Percentiles rank a stretch among this genome's conserved stretches.
Evolutionary conservation across 2,113 vertebrate species (phyloP).

Genomic region (Ascaphus truei): DNA sequence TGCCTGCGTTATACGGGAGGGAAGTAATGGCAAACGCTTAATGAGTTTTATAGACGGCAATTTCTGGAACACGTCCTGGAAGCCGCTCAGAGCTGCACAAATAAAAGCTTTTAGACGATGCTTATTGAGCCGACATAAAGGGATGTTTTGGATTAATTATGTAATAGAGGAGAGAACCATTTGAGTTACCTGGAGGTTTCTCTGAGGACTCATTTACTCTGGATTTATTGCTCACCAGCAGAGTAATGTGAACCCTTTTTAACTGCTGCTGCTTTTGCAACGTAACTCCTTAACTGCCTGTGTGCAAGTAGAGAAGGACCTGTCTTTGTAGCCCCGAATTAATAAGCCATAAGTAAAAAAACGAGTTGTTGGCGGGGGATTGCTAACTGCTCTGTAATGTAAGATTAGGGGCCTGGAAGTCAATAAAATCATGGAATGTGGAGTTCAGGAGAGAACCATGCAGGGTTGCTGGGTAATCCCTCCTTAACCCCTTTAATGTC

Average conservation of each 20-base stretch:
- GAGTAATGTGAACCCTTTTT: neutral
- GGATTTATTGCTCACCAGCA: neutral
- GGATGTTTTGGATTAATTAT: slow-evolving; percentile 25
- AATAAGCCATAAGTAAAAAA: too few relatives aligned
- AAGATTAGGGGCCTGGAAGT: too few relatives aligned
- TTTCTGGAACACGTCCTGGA: slow-evolving; percentile 16
- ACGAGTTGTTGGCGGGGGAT: too few relatives aligned
- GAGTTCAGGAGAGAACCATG: too few relatives aligned
- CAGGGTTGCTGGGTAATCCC: too few relatives aligned
- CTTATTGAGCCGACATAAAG: slow-evolving; percentile 16
- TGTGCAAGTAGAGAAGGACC: too few relatives aligned
- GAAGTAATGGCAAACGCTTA: slow-evolving; percentile 9
- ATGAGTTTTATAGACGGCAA: slow-evolving; percentile 17
- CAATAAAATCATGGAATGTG: too few relatives aligned
- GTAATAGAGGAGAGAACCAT: neutral
- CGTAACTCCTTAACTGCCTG: too few relatives aligned
- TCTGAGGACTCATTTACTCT: slow-evolving; percentile 8
- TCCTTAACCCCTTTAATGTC: too few relatives aligned
- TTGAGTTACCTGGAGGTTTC: slow-evolving; percentile 10
- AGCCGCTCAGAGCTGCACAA: neutral
- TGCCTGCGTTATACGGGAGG: neutral
- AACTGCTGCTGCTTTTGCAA: too few relatives aligned
- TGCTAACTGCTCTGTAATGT: too few relatives aligned
- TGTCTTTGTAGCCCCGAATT: too few relatives aligned
- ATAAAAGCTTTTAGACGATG: slow-evolving; percentile 12